Evolutionary conservation across 2,113 vertebrate species (phyloP).

Genomic region (Tragulus kanchil): DNA sequence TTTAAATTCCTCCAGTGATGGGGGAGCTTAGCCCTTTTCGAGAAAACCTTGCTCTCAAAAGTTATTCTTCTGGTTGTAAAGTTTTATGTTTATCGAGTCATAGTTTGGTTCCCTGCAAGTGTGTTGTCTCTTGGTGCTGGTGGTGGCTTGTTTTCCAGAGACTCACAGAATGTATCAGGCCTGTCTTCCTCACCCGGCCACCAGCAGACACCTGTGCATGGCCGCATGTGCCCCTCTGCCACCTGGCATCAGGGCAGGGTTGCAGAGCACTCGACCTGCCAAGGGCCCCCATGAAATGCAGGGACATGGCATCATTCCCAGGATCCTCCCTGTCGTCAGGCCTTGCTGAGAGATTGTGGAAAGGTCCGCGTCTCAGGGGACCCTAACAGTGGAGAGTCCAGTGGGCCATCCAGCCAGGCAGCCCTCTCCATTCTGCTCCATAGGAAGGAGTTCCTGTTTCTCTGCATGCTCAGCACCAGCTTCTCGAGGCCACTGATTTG

Average conservation of each 20-base stretch:
- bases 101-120: not conserved
- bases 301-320: not conserved
- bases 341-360: not conserved
- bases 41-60: not conserved
- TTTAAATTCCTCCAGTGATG: not conserved
- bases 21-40: not conserved
- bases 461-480: not conserved
- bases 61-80: not conserved
- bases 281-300: not conserved
- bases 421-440: rapidly evolving
- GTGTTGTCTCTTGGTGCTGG: not conserved
- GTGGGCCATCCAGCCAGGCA: not conserved
- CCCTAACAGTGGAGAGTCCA: not conserved
- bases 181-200: no score
- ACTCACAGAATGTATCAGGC: rapidly evolving
- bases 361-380: not conserved
- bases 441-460: not conserved
- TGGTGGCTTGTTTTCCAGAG: not conserved
- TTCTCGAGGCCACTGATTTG: not conserved
- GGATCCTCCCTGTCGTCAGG: not conserved
- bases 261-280: not conserved
- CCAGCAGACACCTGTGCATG: not conserved
- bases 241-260: not conserved
- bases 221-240: not conserved
- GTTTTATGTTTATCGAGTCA: not conserved